Evolutionary conservation across 2,797 vertebrate species (phyloP), one percentile per base, ranked within the genome.

Genomic region (Merluccius polli): DNA sequence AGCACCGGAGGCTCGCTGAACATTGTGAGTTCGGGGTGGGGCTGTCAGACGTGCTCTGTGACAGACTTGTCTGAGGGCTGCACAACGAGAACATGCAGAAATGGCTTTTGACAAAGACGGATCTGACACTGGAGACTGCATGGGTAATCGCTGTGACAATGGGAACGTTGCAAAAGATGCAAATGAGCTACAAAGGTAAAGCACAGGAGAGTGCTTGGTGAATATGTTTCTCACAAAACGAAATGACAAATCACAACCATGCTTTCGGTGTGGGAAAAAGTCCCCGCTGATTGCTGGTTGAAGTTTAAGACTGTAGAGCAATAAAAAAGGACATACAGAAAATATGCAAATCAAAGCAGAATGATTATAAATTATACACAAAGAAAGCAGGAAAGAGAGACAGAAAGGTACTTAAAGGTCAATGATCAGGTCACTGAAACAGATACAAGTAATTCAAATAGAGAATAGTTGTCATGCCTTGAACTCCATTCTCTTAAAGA

Each of bases 221-320:
- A 31, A 76, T 21, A 71, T 27, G 21, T 35, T 76, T 2, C 18
- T 33, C 30, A 71, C 32, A 35, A 52, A 59, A 76, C 16, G 32
- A 21, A 21, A 38, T 38, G 35, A 73, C 1, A 73, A 16, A 72
- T n/a, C 29, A 71, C 48, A 72, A 35, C 6, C n/a, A 29, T 65
- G 52, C n/a, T 13, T 77, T 72, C 41, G 30, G 16, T 48, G 44
- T 48, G 77, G 77, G 15, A 77, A 77, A 35, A 75, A 10, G 24
- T 77, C 75, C 68, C 71, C 13, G 59, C 21, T 30, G 72, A 79
- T 13, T 82, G 77, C 16, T 79, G 78, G 75, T 77, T 79, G n/a
- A 82, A 79, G 77, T 78, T 10, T 75, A 79, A 79, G 72, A 77
- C 74, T 74, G 74, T 38, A 76, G 72, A 41, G 76, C 18, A 41